phyloP scores from a whole-genome alignment of 37 sponge, comb jelly and placozoan species.

The Diacarnus erythraeanus region DNA sequence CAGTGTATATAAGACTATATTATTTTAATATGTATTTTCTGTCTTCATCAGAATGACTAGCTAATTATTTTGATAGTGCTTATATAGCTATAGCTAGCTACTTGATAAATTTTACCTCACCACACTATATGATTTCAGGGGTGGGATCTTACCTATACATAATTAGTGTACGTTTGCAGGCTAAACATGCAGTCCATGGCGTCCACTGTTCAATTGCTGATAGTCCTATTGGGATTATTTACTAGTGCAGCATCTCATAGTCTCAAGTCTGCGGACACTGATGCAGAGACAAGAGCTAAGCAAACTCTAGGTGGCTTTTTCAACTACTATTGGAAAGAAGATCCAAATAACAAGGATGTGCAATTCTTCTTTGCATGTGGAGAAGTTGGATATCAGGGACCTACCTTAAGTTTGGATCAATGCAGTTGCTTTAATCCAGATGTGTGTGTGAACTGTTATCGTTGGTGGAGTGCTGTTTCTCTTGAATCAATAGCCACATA shows the following conservation, averaged over 20 bases:
- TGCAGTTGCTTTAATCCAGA: conserved; percentile 11
- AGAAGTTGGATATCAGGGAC: conserved; percentile 18
- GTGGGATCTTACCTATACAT: too few relatives aligned
- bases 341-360: conserved; percentile 3
- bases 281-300: conserved; percentile 9
- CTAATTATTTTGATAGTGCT: too few relatives aligned
- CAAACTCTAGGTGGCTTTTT: conserved; percentile 33
- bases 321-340: conserved; percentile 34
- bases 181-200: too few relatives aligned
- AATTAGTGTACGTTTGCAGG: too few relatives aligned
- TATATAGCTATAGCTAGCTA: too few relatives aligned
- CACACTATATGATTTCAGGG: too few relatives aligned
- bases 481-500: conserved; percentile 33
- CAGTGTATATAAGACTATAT: too few relatives aligned
- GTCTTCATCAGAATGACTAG: too few relatives aligned
- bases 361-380: conserved; percentile 50
- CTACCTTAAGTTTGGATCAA: neutral
- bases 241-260: neutral
- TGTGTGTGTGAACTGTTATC: conserved; percentile 39
- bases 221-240: neutral
- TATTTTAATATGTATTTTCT: too few relatives aligned
- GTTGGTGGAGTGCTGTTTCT: conserved; percentile 50
- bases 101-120: too few relatives aligned
- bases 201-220: too few relatives aligned
- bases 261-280: neutral